Base-by-base conservation (phyloP, 2,797 vertebrate species). In the Salarias fasciatus region DNA sequence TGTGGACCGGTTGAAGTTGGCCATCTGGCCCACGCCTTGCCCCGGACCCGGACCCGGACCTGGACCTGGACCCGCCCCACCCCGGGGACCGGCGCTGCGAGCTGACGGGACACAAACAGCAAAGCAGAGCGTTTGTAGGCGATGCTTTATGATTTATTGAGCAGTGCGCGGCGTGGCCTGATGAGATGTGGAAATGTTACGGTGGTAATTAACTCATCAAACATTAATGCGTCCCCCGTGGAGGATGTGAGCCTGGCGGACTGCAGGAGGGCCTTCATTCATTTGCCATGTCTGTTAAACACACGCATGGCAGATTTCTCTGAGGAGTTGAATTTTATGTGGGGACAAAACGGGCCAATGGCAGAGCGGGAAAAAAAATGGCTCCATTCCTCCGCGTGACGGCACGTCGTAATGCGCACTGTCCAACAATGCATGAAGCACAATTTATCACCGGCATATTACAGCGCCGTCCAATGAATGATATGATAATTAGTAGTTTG, bases 1-100 rank as follows among this genome's bases (percentile, higher is more conserved):
- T 0, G 94, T 96, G 70, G 97, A 99, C 67, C 87, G 93, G 83
- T 94, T 95, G 40, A 94, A 93, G 72, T 89, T 91, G 0, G 93
- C 52, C 0, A 89, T 0, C 80, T 91, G 61, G 51, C 92, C 73
- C 75, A 53, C 37, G 35, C 77, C 3, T 77, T 89, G 60, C 54
- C 91, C 70, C 75, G 74, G 60, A 5, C 88, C 60, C 0, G 18
- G 59, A 35, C 33, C 33, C 2, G 33, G 33, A 6, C 77, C 3
- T 77, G 90, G 18, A 54, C 91, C 71, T 74, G 77, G 56, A 4
- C 88, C 62, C 0, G 28, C 61, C 65, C 90, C 76, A 80, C 92
- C 72, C 65, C 83, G 0, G 77, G 94, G 53, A 87, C 94, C 73
- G 85, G 84, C 72, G 63, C 93, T 94, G n/a, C 89, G 36, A 59